Percentiles rank a stretch among this genome's conserved stretches.
Evolutionary conservation across 2,113 vertebrate species (phyloP).

Genomic region (Lagopus muta): DNA sequence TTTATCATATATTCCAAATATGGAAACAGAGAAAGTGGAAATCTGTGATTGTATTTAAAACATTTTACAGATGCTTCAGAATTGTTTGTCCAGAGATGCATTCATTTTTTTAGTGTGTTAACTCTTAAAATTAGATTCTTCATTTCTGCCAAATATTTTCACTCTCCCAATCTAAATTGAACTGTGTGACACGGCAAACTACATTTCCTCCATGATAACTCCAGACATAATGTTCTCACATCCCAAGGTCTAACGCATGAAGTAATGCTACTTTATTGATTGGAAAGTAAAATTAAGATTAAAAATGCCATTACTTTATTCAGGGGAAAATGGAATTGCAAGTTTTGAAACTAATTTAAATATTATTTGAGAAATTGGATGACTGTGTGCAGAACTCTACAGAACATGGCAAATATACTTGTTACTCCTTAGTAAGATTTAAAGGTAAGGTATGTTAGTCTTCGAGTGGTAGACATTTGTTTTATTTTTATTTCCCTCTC

Average conservation of each 20-base stretch:
- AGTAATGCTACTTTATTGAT: conserved; percentile 19
- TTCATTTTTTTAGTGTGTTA: neutral
- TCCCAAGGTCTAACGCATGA: conserved; percentile 28
- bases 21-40: neutral
- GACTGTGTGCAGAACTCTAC: neutral
- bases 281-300: conserved; percentile 51
- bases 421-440: neutral
- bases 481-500: neutral
- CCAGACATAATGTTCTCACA: conserved; percentile 1
- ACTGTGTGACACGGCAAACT: conserved; percentile 26
- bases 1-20: neutral
- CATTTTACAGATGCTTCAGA: neutral
- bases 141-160: neutral
- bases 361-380: conserved; percentile 43
- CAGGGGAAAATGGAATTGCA: conserved; percentile 41
- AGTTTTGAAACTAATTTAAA: conserved; percentile 42
- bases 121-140: conserved; percentile 23
- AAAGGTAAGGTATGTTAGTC: neutral
- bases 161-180: conserved; percentile 52
- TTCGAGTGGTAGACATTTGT: neutral
- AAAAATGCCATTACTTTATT: conserved; percentile 51
- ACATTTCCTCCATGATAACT: conserved; percentile 38
- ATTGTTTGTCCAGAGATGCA: neutral
- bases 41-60: neutral
- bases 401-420: neutral